phyloP scores from a whole-genome alignment of 2,888 invertebrate species.

The Sinodicranocentrus sp. region DNA sequence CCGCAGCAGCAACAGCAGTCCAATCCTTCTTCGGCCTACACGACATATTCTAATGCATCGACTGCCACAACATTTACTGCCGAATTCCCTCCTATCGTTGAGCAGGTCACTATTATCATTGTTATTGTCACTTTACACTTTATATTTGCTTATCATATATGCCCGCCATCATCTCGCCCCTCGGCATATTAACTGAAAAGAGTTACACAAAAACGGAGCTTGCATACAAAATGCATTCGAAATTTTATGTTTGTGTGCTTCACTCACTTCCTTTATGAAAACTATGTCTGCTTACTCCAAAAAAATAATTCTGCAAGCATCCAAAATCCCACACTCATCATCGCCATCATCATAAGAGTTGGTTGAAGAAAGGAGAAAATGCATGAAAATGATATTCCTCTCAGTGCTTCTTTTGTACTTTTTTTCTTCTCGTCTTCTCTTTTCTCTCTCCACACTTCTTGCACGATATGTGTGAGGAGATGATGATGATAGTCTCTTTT shows the following conservation, averaged over 20 bases:
- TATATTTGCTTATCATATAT: no score
- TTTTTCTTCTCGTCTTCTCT: conserved; percentile 24
- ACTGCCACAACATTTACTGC: conserved; percentile 74
- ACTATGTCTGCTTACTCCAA: no score
- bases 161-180: no score
- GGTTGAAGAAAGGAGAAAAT: background rate
- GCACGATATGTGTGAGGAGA: background rate
- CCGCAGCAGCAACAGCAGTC: conserved; percentile 61
- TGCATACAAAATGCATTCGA: no score
- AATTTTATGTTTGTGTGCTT: background rate
- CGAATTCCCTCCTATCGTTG: conserved; percentile 71
- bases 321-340: no score
- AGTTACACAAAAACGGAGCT: no score
- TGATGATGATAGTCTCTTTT: background rate
- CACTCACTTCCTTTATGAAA: conserved; percentile 3
- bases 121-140: conserved; percentile 20
- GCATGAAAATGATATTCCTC: conserved; percentile 19
- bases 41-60: conserved; percentile 76
- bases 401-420: background rate
- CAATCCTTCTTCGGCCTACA: conserved; percentile 71
- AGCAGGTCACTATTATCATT: conserved; percentile 69
- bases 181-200: no score
- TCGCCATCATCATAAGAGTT: no score
- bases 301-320: no score
- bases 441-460: conserved; percentile 1